Conservation (phyloP, 1,140 invertebrate species). For the Drosophila tsacasi region DNA sequence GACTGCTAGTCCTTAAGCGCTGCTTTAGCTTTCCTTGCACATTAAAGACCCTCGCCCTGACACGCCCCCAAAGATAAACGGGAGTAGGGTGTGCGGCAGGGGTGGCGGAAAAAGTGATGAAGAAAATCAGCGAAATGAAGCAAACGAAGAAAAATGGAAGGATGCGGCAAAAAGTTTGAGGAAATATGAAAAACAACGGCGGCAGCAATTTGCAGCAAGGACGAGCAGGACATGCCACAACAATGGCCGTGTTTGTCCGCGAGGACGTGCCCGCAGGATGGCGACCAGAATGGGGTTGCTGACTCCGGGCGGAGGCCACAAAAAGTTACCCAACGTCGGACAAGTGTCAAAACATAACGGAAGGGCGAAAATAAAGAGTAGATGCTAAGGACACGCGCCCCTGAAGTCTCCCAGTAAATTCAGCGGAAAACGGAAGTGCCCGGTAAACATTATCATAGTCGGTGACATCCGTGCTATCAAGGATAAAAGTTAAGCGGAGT, state of each 20-base stretch:
- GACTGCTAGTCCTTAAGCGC: constrained; percentile 11
- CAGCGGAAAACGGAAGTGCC: constrained; percentile 23
- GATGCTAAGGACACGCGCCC: constrained; percentile 8
- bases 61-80: constrained; percentile 54
- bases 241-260: constrained; percentile 68
- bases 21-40: not conserved
- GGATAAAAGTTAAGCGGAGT: constrained; percentile 7
- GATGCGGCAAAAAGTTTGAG: constrained; percentile 43
- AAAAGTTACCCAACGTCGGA: constrained; percentile 60
- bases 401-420: constrained; percentile 1
- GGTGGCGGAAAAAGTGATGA: constrained; percentile 11
- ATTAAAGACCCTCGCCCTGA: constrained; percentile 29
- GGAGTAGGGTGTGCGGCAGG: not conserved
- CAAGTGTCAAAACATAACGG: constrained; percentile 60
- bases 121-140: constrained; percentile 18
- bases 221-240: constrained; percentile 71
- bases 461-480: constrained; percentile 29
- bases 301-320: constrained; percentile 17
- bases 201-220: constrained; percentile 71
- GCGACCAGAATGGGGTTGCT: not conserved
- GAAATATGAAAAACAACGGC: constrained; percentile 47
- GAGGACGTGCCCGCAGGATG: constrained; percentile 47
- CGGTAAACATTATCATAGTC: constrained; percentile 49
- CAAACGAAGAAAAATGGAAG: constrained; percentile 47
- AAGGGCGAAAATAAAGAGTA: constrained; percentile 39